Base-by-base conservation (phyloP, 2,113 vertebrate species). In the Oryzias woworae region DNA sequence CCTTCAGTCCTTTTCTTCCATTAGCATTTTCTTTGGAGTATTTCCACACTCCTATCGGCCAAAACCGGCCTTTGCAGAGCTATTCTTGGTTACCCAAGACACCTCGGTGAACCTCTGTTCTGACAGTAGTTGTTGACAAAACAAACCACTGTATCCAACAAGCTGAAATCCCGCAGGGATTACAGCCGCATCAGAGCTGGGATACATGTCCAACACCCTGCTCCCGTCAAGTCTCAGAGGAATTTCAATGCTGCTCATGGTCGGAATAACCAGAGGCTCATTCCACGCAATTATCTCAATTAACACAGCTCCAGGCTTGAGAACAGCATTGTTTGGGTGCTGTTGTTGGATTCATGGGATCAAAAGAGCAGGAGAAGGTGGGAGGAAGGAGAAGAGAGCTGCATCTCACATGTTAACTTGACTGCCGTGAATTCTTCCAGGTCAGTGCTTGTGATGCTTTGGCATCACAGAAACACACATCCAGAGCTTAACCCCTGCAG, bases 201-300 rank as follows among this genome's bases (percentile, higher is more conserved):
- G 69, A 62, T 78, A 47, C 24, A 36, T 75, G 77, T 83, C 73
- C 66, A 78, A 48, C 5, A 5, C 62, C 62, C 24, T 55, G 73
- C 63, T 58, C 62, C 22, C 60, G 62, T 49, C 24, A 75, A 80
- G 71, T 66, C 61, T 70, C 58, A 4, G 1, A 6, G 73, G 81
- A 80, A 84, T 85, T 42, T 10, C 18, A 54, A 36, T 55, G 69
- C 75, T 68, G 58, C 77, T 67, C 69, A 51, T 65, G 68, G 62
- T 63, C 61, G 60, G 67, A 85, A 82, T 80, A 84, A 58, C 72
- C 77, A 66, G 51, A 68, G 31, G 20, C 70, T 82, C 81, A 88
- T 84, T 53, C 75, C 80, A 54, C 5, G 45, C 58, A 81, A 79
- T 88, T 84, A 83, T 57, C 66, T 28, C 57, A 81, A 88, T 88